Evolutionary conservation across 2,888 invertebrate species (phyloP).

Genomic region (Caenorhabditis sp.): DNA sequence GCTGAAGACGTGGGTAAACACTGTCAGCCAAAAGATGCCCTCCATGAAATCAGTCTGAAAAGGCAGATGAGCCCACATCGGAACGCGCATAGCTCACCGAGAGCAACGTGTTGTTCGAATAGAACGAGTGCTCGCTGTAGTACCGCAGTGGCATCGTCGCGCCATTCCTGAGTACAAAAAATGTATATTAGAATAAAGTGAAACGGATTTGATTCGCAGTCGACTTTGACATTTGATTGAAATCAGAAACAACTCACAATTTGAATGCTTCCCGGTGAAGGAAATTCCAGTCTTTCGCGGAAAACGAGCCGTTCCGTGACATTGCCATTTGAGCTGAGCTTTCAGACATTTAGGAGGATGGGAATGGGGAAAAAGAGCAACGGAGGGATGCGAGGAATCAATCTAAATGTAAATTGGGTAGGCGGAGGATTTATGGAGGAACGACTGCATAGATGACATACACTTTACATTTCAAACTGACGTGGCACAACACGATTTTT

Average conservation of each 20-base stretch:
- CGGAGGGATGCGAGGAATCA: not conserved
- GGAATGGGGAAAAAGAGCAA: not conserved
- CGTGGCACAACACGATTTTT: too few relatives aligned
- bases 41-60: constrained; percentile 48
- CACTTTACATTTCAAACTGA: too few relatives aligned
- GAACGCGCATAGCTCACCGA: constrained; percentile 2
- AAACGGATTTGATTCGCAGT: too few relatives aligned
- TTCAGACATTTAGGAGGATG: not conserved
- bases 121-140: constrained; percentile 8
- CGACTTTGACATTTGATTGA: too few relatives aligned
- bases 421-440: constrained; percentile 4
- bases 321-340: constrained; percentile 2
- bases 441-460: not conserved
- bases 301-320: not conserved
- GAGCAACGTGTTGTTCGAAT: constrained; percentile 31
- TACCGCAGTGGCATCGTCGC: constrained; percentile 10
- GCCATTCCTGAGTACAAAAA: constrained; percentile 19
- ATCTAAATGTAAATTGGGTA: constrained; percentile 35
- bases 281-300: not conserved
- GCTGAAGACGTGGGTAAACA: constrained; percentile 34
- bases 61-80: too few relatives aligned
- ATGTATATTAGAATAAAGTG: too few relatives aligned
- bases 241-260: too few relatives aligned
- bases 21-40: constrained; percentile 10
- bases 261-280: constrained; percentile 6